These are phyloP conservation scores for Trachymyrmex cornetzi DNA, from an alignment of 1,140 invertebrate genomes.

Conservation along the genomic window DNA sequence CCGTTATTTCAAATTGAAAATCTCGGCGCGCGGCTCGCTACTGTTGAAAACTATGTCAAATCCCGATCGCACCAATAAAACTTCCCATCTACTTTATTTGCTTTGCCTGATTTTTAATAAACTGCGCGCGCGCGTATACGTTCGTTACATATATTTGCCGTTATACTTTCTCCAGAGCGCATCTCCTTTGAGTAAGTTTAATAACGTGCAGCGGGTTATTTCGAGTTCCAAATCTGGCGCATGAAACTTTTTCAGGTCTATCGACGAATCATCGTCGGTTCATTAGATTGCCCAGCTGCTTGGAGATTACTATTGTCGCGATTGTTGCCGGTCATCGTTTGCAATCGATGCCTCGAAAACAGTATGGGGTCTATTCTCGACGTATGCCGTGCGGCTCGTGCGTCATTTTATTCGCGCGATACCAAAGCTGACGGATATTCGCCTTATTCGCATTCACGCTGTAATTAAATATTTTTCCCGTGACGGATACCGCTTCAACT, in stretches of 20 bases:
- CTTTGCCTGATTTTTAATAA: constrained; percentile 38
- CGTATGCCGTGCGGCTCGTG: constrained; percentile 11
- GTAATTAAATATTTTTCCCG: constrained; percentile 61
- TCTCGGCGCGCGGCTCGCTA: constrained; percentile 13
- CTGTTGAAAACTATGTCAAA: constrained; percentile 48
- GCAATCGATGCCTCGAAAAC: constrained; percentile 73
- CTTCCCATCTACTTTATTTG: constrained; percentile 40
- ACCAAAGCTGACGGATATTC: constrained; percentile 48
- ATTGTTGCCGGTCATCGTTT: constrained; percentile 76
- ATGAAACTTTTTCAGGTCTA: constrained; percentile 58
- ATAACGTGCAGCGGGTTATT: constrained; percentile 58
- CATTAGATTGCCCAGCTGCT: constrained; percentile 73
- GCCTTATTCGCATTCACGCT: constrained; percentile 51
- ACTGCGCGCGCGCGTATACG: neutral
- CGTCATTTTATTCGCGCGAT: constrained; percentile 65
- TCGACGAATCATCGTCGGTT: constrained; percentile 74
- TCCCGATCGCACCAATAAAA: constrained; percentile 13
- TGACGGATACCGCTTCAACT: constrained; percentile 25
- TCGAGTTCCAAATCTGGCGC: constrained; percentile 49
- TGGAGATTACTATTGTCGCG: constrained; percentile 69
- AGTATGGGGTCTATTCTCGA: constrained; percentile 64
- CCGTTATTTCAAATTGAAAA: constrained; percentile 55
- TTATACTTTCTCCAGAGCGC: constrained; percentile 26
- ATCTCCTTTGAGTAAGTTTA: constrained; percentile 51
- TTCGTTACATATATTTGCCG: constrained; percentile 29